These are phyloP conservation scores for Merodon equestris DNA, from an alignment of 2,888 invertebrate species.

Conservation along the genomic window DNA sequence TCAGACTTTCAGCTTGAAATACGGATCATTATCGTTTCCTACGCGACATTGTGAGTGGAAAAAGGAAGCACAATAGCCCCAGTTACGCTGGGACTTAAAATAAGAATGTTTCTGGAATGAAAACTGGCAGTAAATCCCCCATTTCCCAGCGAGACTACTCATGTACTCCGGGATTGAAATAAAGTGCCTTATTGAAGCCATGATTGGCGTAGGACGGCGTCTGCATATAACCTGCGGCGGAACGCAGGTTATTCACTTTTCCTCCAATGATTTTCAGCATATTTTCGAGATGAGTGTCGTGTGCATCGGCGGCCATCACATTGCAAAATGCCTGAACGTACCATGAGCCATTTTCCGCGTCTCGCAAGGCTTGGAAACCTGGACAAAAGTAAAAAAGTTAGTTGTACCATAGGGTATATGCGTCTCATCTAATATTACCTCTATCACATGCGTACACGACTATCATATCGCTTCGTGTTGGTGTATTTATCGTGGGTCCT, in stretches of 20 bases:
- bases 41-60: no score
- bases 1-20: not conserved
- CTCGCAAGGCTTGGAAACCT: slow-evolving; percentile 80
- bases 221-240: slow-evolving; percentile 79
- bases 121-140: no score
- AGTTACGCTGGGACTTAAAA: no score
- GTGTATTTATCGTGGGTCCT: slow-evolving; percentile 54
- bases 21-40: no score
- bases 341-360: slow-evolving; percentile 83
- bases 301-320: slow-evolving; percentile 83
- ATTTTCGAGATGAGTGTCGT: slow-evolving; percentile 83
- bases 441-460: slow-evolving; percentile 84
- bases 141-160: slow-evolving; percentile 21
- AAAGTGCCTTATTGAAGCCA: slow-evolving; percentile 84
- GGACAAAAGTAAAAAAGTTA: slow-evolving; percentile 9
- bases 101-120: no score
- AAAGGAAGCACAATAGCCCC: no score
- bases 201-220: slow-evolving; percentile 83
- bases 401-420: not conserved
- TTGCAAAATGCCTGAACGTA: slow-evolving; percentile 85
- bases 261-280: slow-evolving; percentile 83
- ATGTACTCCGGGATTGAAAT: slow-evolving; percentile 83
- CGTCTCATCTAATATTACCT: slow-evolving; percentile 72
- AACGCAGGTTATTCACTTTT: slow-evolving; percentile 78
- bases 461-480: slow-evolving; percentile 82